phyloP scores from a whole-genome alignment of 2,113 vertebrate genomes.

The Albula glossodonta region DNA sequence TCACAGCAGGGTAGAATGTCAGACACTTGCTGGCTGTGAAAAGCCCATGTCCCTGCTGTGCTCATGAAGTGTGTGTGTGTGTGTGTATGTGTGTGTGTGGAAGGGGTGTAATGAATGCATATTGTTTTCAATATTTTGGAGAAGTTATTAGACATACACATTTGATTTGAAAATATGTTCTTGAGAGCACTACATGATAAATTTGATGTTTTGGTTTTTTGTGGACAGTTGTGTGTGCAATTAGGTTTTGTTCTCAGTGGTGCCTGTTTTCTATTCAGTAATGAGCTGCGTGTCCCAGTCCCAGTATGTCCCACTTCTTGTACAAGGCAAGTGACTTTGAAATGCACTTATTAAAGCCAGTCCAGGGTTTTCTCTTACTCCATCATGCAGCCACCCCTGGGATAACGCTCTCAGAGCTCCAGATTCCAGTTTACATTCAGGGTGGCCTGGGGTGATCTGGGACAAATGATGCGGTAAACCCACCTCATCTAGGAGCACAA shows the following conservation, averaged over 20 bases:
- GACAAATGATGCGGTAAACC: not conserved
- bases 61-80: not conserved
- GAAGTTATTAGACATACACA: not conserved
- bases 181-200: not conserved
- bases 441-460: not conserved
- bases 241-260: not conserved
- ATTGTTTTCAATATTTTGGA: not conserved
- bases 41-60: not conserved
- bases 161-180: not conserved
- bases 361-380: not conserved
- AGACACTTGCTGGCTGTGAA: not conserved
- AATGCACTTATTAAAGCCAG: slow-evolving; percentile 9
- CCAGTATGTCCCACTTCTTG: not conserved
- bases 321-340: not conserved
- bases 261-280: not conserved
- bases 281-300: slow-evolving; percentile 8
- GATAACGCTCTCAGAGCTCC: not conserved
- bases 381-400: not conserved
- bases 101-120: not conserved
- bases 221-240: not conserved
- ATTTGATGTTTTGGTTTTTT: not conserved
- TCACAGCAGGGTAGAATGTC: slow-evolving; percentile 4
- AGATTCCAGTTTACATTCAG: not conserved
- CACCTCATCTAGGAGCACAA: not conserved
- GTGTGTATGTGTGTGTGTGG: not conserved